Base-by-base conservation (phyloP, 2,797 vertebrate species). In the Xenopus petersii region DNA sequence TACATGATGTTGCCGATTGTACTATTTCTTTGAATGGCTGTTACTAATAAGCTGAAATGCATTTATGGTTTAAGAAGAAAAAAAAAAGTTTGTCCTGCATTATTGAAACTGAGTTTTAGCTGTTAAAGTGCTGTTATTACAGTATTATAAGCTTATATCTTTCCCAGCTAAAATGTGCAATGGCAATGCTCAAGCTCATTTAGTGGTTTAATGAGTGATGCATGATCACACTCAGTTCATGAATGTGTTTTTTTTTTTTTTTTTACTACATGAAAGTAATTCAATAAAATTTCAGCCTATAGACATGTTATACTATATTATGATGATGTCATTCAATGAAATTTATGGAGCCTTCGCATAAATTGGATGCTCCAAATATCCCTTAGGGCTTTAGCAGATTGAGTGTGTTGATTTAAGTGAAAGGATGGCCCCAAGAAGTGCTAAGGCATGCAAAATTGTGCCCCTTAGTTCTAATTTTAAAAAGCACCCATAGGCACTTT, bases 1-100 rank as follows among this genome's bases (percentile, higher is more conserved):
- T 61, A 26, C 67, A 59, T 46, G 9, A 16, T 66, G n/a, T 70
- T 55, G 30, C 67, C 59, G 5, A 60, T 60, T 26, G 58, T 24
- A 24, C 21, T 26, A 60, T 16, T 59, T 80, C 26, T 80, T 83
- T 82, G 60, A 8, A 67, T 84, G 77, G 36, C 80, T 88, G 70
- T 71, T 81, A 81, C 85, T 90, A 88, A 88, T 64, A 64, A 46
- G n/a, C 66, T 65, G 12, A 49, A 73, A 69, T 67, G 69, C 51
- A 72, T 60, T 58, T 56, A 36, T 60, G 62, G 46, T 36, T 26
- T 15, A 42, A 47, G 6, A 21, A 70, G 48, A 48, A 68, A 17
- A n/a, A 30, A 30, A 30, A 30, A 30, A 21, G 21, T 46, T 70
- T 76, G 26, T 24, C 62, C 68, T 60, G 62, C 54, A 48, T 76